phyloP scores from a whole-genome alignment of 2,113 vertebrate genomes.

The Menidia beryllina region DNA sequence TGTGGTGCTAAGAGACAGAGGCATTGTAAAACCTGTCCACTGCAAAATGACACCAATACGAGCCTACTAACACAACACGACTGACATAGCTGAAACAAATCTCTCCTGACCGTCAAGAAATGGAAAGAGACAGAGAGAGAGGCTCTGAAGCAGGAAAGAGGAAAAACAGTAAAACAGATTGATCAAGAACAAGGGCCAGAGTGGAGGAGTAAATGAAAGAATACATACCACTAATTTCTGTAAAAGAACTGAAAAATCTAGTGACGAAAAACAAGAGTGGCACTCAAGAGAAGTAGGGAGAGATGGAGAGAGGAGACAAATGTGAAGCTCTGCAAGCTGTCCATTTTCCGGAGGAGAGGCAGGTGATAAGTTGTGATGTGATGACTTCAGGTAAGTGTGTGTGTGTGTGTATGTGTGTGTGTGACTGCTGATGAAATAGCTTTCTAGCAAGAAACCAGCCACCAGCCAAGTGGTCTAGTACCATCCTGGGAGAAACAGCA shows the following conservation, averaged over 20 bases:
- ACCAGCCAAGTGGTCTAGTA: constrained; percentile 64
- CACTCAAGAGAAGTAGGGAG: constrained; percentile 24
- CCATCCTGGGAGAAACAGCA: constrained; percentile 64
- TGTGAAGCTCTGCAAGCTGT: constrained; percentile 23
- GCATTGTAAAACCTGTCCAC: constrained; percentile 26
- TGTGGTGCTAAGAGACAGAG: constrained; percentile 20
- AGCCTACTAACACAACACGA: constrained; percentile 29
- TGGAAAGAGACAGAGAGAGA: not conserved
- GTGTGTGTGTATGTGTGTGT: constrained; percentile 18
- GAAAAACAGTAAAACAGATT: constrained; percentile 24
- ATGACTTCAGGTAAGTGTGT: constrained; percentile 38
- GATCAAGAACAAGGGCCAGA: constrained; percentile 19
- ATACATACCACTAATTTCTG: constrained; percentile 25
- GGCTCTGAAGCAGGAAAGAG: constrained; percentile 16
- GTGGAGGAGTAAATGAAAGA: constrained; percentile 25
- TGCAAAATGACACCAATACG: constrained; percentile 43
- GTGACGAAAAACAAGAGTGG: constrained; percentile 26
- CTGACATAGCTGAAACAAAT: constrained; percentile 14
- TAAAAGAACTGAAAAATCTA: constrained; percentile 21
- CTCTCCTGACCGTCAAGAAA: constrained; percentile 16
- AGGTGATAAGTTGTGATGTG: constrained; percentile 50
- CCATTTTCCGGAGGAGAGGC: constrained; percentile 34
- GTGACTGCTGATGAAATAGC: constrained; percentile 56
- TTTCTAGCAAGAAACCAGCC: constrained; percentile 35
- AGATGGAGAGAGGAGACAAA: constrained; percentile 14